These are phyloP conservation scores for Xanthia togata DNA, from an alignment of 2,888 invertebrate species.

Conservation along the genomic window DNA sequence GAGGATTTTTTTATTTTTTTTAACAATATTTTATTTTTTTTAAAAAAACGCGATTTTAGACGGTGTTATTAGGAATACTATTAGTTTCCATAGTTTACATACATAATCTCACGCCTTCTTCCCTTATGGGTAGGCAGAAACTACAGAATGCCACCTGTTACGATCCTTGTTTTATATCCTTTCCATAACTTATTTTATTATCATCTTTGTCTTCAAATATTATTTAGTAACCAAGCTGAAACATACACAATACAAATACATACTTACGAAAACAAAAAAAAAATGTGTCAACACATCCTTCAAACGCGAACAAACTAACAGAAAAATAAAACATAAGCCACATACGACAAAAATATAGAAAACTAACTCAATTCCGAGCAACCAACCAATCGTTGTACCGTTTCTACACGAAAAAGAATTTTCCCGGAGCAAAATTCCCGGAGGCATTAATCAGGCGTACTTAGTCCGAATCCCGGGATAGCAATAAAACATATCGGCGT, in stretches of 20 bases:
- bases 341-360: conserved; percentile 3
- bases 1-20: too few species aligned
- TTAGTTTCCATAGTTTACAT: too few species aligned
- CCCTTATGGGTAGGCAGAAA: too few species aligned
- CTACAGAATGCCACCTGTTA: too few species aligned
- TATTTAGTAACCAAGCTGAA: background rate
- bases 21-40: too few species aligned
- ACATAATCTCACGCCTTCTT: too few species aligned
- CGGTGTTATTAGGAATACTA: too few species aligned
- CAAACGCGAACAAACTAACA: conserved; percentile 1
- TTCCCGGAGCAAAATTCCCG: conserved; percentile 33
- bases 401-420: conserved; percentile 30
- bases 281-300: too few species aligned
- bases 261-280: background rate
- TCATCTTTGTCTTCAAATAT: background rate
- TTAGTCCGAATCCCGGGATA: conserved; percentile 56
- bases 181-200: too few species aligned
- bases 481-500: conserved; percentile 65
- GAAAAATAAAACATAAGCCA: conserved; percentile 14
- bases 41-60: too few species aligned
- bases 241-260: background rate
- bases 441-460: conserved; percentile 63
- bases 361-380: conserved; percentile 31
- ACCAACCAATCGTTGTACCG: background rate
- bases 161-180: too few species aligned